Base-by-base conservation (phyloP, 2,888 invertebrate genomes). In the Stratiomys singularior region DNA sequence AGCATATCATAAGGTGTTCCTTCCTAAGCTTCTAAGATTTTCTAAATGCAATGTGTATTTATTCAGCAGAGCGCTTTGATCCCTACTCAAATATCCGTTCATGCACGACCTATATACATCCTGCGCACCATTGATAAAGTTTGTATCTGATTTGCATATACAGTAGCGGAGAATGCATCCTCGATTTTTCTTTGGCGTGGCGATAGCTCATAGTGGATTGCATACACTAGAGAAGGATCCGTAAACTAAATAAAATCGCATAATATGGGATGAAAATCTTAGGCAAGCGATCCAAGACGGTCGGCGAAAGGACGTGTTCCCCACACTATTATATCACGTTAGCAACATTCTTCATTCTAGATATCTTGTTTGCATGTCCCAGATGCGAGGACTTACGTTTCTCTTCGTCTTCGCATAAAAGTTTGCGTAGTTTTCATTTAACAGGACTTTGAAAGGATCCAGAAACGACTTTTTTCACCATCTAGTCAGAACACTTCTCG, bases 21-120 rank as follows among this genome's bases (percentile, higher is more conserved):
- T 52, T 13, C 52, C 15, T 9, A 18, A 52, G 52, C 52, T 52
- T 13, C 52, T 52, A 9, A 4, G 4, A 52, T 52, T 52, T 52
- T 52, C 52, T 9, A 18, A 25, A 60, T 60, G 60, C 60, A 60
- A 25, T 60, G 25, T 60, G 25, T 60, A 60, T 60, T 60, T 60
- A 60, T 25, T 60, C 60, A 25, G 25, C 18, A 25, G 13, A 25
- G 18, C 21, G 13, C 18, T 25, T 25, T 25, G 23, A 60, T 60
- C 21, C 23, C 1, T 1, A 25, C 25, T 60, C 60, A 60, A 60
- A 60, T 23, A 25, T 25, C 60, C 60, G 60, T 60, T 60, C 25
- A 15, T 52, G 25, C 7, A 25, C 60, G 60, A 60, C 60, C 21
- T 60, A n/a, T n/a, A n/a, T n/a, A 25, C 60, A 52, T 52, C 52